Evolutionary conservation across 1,140 invertebrate species (phyloP), one percentile per base, ranked within the genome.

Genomic region (Augochlora pura): DNA sequence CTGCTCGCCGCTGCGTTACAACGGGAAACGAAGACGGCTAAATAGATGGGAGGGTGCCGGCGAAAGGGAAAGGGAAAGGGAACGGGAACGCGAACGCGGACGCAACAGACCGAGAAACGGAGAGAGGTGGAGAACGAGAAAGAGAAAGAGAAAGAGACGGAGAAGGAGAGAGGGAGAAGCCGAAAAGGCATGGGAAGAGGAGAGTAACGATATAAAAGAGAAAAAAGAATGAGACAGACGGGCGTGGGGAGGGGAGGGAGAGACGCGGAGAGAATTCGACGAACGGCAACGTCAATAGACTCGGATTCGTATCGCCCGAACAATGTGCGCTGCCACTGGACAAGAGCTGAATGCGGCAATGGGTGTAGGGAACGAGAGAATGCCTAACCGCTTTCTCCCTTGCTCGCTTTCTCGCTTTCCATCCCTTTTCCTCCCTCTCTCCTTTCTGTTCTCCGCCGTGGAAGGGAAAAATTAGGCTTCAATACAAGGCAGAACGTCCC

Each of bases 221-320:
- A 18, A 32, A 39, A 32, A 67, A 38, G 27, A 62, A 23, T 52
- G 32, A 46, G 39, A 57, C 8, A 42, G 67, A 70, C 49, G 49
- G 49, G 12, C 42, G 9, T 12, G 42, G 75, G 69, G 18, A 70
- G 42, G 75, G 69, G 18, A 70, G 25, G 18, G 18, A 49, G 27
- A 25, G 66, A 57, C 25, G 2, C 66, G 21, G 23, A 12, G 54
- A 68, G 49, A 27, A 68, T 85, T 83, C 66, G 80, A 86, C 69
- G 65, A 82, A 81, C 73, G 63, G 62, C 57, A 83, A 73, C 77
- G 70, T 83, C 77, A 86, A 81, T 86, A 82, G 77, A 80, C 71
- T 52, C 59, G 77, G 69, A 85, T 86, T 67, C 77, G 85, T 86
- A 86, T 86, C 85, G 81, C 64, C 54, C 69, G 73, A 70, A 86